Conservation (phyloP, 1,140 invertebrate species). For the Pentalonia nigronervosa region DNA sequence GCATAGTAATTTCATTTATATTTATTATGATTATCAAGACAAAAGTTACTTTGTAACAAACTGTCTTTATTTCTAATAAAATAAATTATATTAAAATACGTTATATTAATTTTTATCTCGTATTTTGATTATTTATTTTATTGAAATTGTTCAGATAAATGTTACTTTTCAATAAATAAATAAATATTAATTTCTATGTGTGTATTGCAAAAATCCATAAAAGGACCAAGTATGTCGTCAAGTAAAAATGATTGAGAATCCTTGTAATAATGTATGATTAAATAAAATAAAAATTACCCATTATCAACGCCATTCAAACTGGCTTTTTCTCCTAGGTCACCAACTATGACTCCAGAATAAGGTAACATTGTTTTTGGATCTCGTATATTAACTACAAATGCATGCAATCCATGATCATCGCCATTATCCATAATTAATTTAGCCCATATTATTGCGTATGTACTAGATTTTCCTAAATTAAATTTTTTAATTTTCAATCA, state of each 20-base stretch:
- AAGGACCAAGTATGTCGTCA: neutral
- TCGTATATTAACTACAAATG: slow-evolving; percentile 83
- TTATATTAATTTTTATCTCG: neutral
- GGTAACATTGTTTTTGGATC: slow-evolving; percentile 77
- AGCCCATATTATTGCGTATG: slow-evolving; percentile 87
- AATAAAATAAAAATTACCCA: slow-evolving; percentile 68
- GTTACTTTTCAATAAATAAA: neutral
- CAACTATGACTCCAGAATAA: slow-evolving; percentile 75
- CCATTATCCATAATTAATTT: slow-evolving; percentile 81
- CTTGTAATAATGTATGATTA: neutral
- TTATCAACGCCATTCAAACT: slow-evolving; percentile 91
- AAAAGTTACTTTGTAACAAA: too few relatives aligned
- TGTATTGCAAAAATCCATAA: neutral
- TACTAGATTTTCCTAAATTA: slow-evolving; percentile 75
- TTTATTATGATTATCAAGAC: neutral
- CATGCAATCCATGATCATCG: slow-evolving; percentile 83
- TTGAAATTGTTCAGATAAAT: neutral
- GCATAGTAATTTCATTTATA: neutral
- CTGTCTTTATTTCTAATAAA: too few relatives aligned
- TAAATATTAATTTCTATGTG: too few relatives aligned
- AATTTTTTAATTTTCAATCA: neutral
- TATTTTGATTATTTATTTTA: neutral
- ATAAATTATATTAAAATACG: neutral
- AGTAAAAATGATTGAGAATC: neutral
- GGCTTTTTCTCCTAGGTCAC: slow-evolving; percentile 89